Evolutionary conservation across 2,888 invertebrate species (phyloP), one percentile per base, ranked within the genome.

Genomic region (Hypsopygia costalis): DNA sequence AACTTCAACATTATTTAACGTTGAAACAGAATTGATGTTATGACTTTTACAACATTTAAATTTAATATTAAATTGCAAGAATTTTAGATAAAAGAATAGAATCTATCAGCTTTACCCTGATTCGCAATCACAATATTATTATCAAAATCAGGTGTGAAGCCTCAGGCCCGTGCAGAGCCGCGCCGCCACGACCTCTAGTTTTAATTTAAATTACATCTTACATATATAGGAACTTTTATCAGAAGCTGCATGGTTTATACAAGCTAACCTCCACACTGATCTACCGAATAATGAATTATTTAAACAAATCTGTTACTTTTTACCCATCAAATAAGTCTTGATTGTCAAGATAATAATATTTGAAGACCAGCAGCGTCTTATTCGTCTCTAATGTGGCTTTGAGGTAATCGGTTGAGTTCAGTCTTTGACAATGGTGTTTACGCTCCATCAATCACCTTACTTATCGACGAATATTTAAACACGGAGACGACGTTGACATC

Each of bases 191-290:
- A 68, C 86, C 85, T 82, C 85, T 86, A 81, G 75, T 82, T 75
- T 78, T 64, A 67, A 70, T 78, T 81, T 82, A 82, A 81, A 80
- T 86, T 88, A 87, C 83, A 75, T 69, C 87, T 87, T 88, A 88
- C 86, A 86, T 87, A 87, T 86, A 88, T 88, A 88, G 88, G 88
- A 88, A 88, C 88, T 88, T 87, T 88, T 71, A 82, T 88, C 83
- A 87, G 87, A 88, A 88, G 88, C 88, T 88, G 88, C 88, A 87
- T 82, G 82, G 85, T 87, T 87, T 88, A 77, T 87, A 88, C 86
- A 88, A 88, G 87, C 87, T 87, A 87, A 81, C 80, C 81, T 80
- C 81, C 87, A 85, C 85, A 85, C 82, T 85, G 83, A 81, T 77
- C 86, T 86, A 87, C 81, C 76, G 69, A 81, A 77, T 81, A 80